Evolutionary conservation across 2,113 vertebrate genomes (phyloP).

Genomic region (Vulpes vulpes): DNA sequence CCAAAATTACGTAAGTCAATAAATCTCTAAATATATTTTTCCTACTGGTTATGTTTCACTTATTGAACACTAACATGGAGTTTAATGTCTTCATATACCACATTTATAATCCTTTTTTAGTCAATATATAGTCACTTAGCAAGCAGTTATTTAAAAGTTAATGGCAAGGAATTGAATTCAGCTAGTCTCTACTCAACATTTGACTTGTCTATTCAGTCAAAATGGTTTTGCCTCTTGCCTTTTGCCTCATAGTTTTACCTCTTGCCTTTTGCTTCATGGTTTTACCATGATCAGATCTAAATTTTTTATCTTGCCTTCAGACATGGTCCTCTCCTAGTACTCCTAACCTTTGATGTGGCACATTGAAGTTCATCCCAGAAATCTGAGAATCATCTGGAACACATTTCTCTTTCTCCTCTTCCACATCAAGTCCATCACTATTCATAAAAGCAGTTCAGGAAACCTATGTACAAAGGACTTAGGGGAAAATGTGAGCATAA

Average conservation of each 20-base stretch:
- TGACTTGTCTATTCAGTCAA: neutral
- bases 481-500: neutral
- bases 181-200: neutral
- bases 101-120: neutral
- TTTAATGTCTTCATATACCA: neutral
- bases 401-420: neutral
- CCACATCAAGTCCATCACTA: neutral
- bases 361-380: neutral
- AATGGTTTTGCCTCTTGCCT: neutral
- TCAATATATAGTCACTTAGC: neutral
- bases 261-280: too few relatives aligned
- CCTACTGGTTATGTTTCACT: neutral
- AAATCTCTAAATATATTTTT: neutral
- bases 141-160: conserved; percentile 47
- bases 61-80: neutral
- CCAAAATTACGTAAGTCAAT: neutral
- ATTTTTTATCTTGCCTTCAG: neutral
- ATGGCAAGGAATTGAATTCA: conserved; percentile 21
- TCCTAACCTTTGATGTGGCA: neutral
- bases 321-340: neutral
- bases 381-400: neutral
- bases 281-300: neutral
- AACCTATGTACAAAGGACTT: neutral
- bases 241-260: too few relatives aligned
- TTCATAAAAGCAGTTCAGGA: neutral